Evolutionary conservation across 1,140 invertebrate genomes (phyloP).

Genomic region (Theocolax elegans): DNA sequence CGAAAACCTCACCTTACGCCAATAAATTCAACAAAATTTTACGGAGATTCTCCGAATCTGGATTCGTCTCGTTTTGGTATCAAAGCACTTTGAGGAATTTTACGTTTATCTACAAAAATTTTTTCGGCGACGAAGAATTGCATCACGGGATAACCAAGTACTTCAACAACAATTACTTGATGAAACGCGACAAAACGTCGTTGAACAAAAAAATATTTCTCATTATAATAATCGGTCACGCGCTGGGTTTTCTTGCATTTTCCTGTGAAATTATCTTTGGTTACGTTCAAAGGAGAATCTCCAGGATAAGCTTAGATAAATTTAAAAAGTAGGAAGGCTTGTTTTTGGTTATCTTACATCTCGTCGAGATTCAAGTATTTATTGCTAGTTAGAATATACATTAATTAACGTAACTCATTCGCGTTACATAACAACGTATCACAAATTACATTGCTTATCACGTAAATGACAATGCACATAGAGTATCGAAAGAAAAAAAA

Average conservation of each 20-base stretch:
- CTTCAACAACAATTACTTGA: neutral
- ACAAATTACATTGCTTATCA: too few species aligned
- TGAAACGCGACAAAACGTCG: neutral
- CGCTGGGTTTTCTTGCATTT: neutral
- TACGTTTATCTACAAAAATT: neutral
- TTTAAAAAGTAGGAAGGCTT: too few species aligned
- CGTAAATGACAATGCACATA: too few species aligned
- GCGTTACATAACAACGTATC: too few species aligned
- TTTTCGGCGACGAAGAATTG: neutral
- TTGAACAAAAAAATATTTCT: neutral
- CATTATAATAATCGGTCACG: neutral
- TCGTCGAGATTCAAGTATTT: too few species aligned
- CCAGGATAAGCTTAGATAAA: too few species aligned
- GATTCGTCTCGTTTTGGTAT: neutral
- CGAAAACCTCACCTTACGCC: neutral
- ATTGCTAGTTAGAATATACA: too few species aligned
- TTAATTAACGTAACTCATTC: too few species aligned
- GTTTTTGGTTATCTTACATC: too few species aligned
- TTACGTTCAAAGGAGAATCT: too few species aligned
- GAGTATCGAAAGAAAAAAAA: too few species aligned
- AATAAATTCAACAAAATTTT: neutral
- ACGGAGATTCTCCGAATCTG: constrained; percentile 1
- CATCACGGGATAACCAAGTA: neutral
- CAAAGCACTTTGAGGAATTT: neutral
- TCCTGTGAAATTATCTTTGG: neutral